Evolutionary conservation across 2,113 vertebrate species (phyloP).

Genomic region (Erpornis zantholeuca): DNA sequence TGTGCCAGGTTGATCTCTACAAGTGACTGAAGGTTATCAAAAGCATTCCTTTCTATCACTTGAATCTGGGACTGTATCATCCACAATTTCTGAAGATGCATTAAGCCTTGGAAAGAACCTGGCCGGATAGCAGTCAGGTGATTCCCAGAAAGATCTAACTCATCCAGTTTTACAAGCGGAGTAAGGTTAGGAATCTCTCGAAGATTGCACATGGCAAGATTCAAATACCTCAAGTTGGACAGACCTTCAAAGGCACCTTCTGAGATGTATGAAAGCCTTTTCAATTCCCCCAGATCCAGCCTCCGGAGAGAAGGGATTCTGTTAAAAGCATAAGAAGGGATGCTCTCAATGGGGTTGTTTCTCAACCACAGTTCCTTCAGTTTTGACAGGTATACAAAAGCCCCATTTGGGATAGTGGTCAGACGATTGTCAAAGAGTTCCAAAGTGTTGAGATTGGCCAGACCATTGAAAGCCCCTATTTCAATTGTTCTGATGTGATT

Average conservation of each 20-base stretch:
- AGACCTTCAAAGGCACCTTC: conserved; percentile 99
- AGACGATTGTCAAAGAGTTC: conserved; percentile 99
- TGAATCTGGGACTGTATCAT: conserved; percentile 99
- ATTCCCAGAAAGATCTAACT: conserved; percentile 98
- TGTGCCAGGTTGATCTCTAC: conserved; percentile 98
- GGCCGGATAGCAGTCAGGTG: conserved; percentile 91
- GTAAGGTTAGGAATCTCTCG: conserved; percentile 98
- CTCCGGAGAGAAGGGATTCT: conserved; percentile 94
- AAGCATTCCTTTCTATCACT: conserved; percentile 96
- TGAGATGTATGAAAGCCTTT: conserved; percentile 97
- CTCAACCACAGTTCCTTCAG: conserved; percentile 98
- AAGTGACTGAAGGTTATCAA: conserved; percentile 96
- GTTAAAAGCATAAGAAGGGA: conserved; percentile 98
- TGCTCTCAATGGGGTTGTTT: conserved; percentile 98
- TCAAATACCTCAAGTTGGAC: conserved; percentile 97
- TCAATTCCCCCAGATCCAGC: conserved; percentile 94
- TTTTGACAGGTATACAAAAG: conserved; percentile 98
- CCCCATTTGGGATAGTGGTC: conserved; percentile 97
- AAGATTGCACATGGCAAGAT: conserved; percentile 99
- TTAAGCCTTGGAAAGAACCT: conserved; percentile 97
- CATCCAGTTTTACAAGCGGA: conserved; percentile 92
- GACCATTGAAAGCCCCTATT: conserved; percentile 98
- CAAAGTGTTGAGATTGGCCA: conserved; percentile 97
- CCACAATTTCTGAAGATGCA: conserved; percentile 98
- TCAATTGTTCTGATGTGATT: conserved; percentile 99